Conservation (phyloP, 2,797 vertebrate species). For the Tachyglossus aculeatus region DNA sequence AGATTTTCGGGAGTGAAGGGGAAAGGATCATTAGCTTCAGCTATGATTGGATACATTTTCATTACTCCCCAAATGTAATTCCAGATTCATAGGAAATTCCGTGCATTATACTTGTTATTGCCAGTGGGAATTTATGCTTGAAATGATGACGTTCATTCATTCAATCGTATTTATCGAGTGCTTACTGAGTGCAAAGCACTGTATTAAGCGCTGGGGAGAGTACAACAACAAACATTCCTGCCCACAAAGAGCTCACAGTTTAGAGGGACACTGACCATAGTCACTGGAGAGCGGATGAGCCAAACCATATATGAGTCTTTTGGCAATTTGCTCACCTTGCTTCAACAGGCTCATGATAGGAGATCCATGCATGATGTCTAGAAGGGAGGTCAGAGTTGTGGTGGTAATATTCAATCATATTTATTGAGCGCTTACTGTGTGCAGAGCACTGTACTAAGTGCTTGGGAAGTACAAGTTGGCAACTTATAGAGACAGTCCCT, state of each 20-base stretch:
- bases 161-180: no score
- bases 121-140: slow-evolving; percentile 17
- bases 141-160: no score
- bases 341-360: slow-evolving; percentile 15
- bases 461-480: no score
- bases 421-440: no score
- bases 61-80: neutral
- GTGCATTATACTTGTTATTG: slow-evolving; percentile 7
- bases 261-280: slow-evolving; percentile 1
- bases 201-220: no score
- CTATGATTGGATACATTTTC: slow-evolving; percentile 1
- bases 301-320: slow-evolving; percentile 30
- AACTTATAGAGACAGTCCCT: no score
- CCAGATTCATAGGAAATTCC: slow-evolving; percentile 12
- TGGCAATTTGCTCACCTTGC: slow-evolving; percentile 18
- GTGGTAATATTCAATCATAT: no score
- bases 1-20: neutral
- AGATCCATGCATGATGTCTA: neutral
- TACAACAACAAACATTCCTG: no score
- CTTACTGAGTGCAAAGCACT: no score
- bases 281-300: slow-evolving; percentile 12
- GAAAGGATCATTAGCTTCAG: slow-evolving; percentile 7
- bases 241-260: no score
- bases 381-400: neutral
- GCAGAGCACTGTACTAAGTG: no score